Conservation (phyloP, 35 echinoderm and acorn worm genomes). For the Ophiothrix spiculata region DNA sequence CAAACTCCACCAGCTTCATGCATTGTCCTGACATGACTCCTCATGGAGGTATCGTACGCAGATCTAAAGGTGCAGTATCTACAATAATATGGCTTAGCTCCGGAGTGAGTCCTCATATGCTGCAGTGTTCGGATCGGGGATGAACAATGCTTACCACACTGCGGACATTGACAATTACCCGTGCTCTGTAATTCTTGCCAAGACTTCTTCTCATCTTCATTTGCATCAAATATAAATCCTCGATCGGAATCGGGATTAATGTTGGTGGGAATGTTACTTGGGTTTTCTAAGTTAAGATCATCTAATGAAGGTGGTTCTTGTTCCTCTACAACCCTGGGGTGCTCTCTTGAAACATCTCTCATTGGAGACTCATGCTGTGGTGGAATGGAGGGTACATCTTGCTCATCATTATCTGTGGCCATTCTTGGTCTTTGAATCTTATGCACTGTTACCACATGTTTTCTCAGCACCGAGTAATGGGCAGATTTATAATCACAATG, state of each 20-base stretch:
- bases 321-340: too few relatives aligned
- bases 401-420: background rate
- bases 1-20: background rate
- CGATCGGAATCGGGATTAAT: background rate
- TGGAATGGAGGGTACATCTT: background rate
- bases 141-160: background rate
- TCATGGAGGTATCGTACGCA: background rate
- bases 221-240: background rate
- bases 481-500: slow-evolving; percentile 9
- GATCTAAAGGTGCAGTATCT: background rate
- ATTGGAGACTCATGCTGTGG: background rate
- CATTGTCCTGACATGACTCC: slow-evolving; percentile 1
- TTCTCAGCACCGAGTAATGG: background rate
- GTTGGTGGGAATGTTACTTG: background rate
- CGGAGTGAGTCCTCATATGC: background rate
- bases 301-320: background rate
- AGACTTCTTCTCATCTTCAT: background rate
- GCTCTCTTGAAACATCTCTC: background rate
- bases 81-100: background rate
- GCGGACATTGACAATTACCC: background rate
- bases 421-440: slow-evolving; percentile 4
- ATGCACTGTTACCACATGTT: background rate
- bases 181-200: background rate
- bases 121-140: background rate
- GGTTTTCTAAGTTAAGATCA: background rate